Conservation (phyloP, 2,113 vertebrate genomes). For the Crotophaga sulcirostris region DNA sequence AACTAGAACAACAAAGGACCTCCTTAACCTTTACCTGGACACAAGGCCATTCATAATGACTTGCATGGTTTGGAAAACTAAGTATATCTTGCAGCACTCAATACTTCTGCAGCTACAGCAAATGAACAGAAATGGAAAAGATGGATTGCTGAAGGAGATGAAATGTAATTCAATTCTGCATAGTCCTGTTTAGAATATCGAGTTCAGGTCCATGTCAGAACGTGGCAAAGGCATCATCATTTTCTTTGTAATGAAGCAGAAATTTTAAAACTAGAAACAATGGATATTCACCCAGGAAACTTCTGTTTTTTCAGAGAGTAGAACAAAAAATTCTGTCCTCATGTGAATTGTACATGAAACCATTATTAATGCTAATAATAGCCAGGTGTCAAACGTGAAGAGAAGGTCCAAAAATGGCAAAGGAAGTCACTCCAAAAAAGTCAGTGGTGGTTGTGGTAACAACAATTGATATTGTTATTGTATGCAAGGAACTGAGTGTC, state of each 20-base stretch:
- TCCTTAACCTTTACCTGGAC: conserved; percentile 83
- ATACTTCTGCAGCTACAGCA: conserved; percentile 66
- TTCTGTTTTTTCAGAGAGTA: conserved; percentile 45
- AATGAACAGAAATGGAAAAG: conserved; percentile 74
- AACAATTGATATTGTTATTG: accelerated
- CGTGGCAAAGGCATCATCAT: conserved; percentile 55
- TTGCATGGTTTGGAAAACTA: conserved; percentile 72
- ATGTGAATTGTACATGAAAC: background rate
- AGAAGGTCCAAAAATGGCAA: background rate
- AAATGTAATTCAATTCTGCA: conserved; percentile 75
- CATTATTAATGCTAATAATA: conserved; percentile 30
- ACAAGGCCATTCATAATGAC: conserved; percentile 83
- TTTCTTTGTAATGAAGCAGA: conserved; percentile 61
- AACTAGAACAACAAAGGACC: conserved; percentile 85
- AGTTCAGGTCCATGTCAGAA: conserved; percentile 62
- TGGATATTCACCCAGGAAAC: conserved; percentile 22
- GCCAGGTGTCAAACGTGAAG: background rate
- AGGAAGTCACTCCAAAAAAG: background rate
- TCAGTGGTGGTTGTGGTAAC: background rate
- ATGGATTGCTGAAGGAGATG: conserved; percentile 62
- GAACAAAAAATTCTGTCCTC: conserved; percentile 24
- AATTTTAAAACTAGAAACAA: conserved; percentile 56
- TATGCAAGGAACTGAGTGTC: background rate
- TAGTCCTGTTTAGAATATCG: conserved; percentile 75
- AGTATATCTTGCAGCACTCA: conserved; percentile 67